A percentile compares a stretch with the other conserved stretches of the same genome.
Conservation (phyloP, 2,113 vertebrate genomes). For the Coreoperca whiteheadi region DNA sequence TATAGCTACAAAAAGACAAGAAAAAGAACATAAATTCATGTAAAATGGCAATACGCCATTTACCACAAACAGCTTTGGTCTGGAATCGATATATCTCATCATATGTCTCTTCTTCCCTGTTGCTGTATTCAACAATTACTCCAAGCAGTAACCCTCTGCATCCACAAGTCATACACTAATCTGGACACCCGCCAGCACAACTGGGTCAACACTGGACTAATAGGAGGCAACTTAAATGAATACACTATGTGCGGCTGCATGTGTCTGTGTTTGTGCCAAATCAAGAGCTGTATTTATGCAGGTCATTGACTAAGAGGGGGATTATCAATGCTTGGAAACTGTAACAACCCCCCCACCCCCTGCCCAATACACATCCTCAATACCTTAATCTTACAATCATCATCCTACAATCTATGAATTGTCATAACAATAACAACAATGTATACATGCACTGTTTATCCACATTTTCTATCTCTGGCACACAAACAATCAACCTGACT, state of each 20-base stretch:
- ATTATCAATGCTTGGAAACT: slow-evolving; percentile 68
- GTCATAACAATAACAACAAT: slow-evolving; percentile 56
- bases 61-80: slow-evolving; percentile 20
- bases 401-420: slow-evolving; percentile 32
- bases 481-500: slow-evolving; percentile 17
- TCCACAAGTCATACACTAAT: slow-evolving; percentile 42
- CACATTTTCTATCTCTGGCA: no score
- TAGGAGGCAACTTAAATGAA: slow-evolving; percentile 37
- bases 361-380: slow-evolving; percentile 56
- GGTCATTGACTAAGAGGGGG: slow-evolving; percentile 73
- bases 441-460: slow-evolving; percentile 30
- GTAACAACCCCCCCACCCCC: slow-evolving; percentile 31
- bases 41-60: slow-evolving; percentile 26
- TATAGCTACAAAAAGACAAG: background rate
- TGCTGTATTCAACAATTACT: slow-evolving; percentile 45
- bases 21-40: slow-evolving; percentile 12
- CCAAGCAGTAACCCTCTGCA: background rate
- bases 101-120: slow-evolving; percentile 35
- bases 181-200: slow-evolving; percentile 47
- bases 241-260: slow-evolving; percentile 18
- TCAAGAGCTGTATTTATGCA: slow-evolving; percentile 63
- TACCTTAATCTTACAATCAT: slow-evolving; percentile 67
- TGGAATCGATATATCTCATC: slow-evolving; percentile 65
- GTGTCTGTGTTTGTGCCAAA: slow-evolving; percentile 49
- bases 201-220: slow-evolving; percentile 33